phyloP scores from a whole-genome alignment of 2,888 invertebrate genomes.

The Sympetrum striolatum region DNA sequence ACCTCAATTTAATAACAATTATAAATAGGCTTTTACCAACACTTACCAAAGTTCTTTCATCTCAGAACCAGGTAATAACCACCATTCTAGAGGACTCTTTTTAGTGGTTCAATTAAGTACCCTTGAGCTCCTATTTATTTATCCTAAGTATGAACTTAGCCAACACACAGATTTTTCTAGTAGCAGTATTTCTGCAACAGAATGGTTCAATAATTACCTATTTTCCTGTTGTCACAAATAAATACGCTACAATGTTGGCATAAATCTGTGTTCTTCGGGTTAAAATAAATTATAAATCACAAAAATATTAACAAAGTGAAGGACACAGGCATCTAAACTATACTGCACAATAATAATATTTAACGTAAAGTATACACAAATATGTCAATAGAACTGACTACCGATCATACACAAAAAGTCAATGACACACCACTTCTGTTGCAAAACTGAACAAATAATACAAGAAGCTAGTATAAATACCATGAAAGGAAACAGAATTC shows the following conservation, averaged over 20 bases:
- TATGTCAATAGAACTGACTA: neutral
- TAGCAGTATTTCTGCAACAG: neutral
- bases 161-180: neutral
- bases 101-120: neutral
- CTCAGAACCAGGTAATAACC: slow-evolving; percentile 29
- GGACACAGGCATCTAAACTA: neutral
- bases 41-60: slow-evolving; percentile 17
- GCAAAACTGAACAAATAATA: too few relatives aligned
- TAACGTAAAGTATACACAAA: neutral
- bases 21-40: slow-evolving; percentile 38
- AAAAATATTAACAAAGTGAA: neutral
- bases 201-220: neutral
- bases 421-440: too few relatives aligned
- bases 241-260: neutral
- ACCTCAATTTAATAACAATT: slow-evolving; percentile 28
- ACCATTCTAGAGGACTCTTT: slow-evolving; percentile 19
- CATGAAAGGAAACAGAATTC: too few relatives aligned
- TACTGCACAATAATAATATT: neutral
- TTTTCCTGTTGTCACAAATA: neutral
- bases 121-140: slow-evolving; percentile 13
- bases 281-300: neutral
- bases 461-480: too few relatives aligned
- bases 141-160: neutral
- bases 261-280: neutral
- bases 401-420: too few relatives aligned